Percentiles rank a stretch among this genome's conserved stretches.
phyloP scores from a whole-genome alignment of 1,140 invertebrate genomes.

The Holotrichia oblita region DNA sequence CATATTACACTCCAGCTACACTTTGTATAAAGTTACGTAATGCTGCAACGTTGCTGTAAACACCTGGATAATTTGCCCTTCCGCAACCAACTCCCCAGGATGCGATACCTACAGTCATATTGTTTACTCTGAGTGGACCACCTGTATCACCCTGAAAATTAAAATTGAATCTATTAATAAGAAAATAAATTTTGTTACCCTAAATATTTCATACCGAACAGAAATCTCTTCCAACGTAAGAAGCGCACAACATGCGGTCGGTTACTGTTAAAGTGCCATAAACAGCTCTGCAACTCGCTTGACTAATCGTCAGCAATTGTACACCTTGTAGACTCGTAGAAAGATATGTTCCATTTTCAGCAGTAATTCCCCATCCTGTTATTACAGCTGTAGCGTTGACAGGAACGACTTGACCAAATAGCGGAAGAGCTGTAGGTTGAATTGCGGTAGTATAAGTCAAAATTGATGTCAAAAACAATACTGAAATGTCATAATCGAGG shows the following conservation, averaged over 20 bases:
- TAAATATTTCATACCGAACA: slow-evolving; percentile 45
- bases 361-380: slow-evolving; percentile 14
- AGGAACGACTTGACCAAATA: background rate
- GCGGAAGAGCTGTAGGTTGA: background rate
- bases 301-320: background rate
- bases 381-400: background rate
- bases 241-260: slow-evolving; percentile 65
- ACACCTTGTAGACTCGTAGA: background rate
- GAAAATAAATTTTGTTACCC: background rate
- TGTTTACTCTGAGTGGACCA: background rate
- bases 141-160: background rate
- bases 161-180: background rate
- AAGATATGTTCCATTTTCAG: background rate
- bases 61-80: background rate
- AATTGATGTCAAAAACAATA: background rate
- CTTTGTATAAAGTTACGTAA: background rate
- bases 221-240: slow-evolving; percentile 59
- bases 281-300: background rate
- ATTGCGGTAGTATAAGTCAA: background rate
- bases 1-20: background rate
- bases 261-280: slow-evolving; percentile 35
- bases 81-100: background rate
- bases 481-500: slow-evolving; percentile 4
- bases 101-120: background rate
- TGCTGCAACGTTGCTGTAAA: slow-evolving; percentile 10